Evolutionary conservation across 2,113 vertebrate genomes (phyloP).

Genomic region (Aythya baeri): DNA sequence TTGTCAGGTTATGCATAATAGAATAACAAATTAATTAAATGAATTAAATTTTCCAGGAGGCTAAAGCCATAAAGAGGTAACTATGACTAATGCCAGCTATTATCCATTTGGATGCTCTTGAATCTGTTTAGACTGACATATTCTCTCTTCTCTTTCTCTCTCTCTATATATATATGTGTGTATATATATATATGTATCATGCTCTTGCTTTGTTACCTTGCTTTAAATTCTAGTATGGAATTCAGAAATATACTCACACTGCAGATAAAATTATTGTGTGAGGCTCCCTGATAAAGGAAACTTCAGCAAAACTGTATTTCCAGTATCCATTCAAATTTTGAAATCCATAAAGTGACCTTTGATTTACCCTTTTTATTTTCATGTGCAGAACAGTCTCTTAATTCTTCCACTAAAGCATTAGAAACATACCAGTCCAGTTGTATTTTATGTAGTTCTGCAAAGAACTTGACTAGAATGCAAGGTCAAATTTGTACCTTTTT

Average conservation of each 20-base stretch:
- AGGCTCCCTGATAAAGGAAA: not conserved
- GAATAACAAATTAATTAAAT: constrained; percentile 13
- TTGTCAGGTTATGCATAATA: not conserved
- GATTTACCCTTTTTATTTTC: not conserved
- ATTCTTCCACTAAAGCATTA: not conserved
- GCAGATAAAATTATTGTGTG: not conserved
- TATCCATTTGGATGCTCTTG: not conserved
- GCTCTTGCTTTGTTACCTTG: not conserved
- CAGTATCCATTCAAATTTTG: not conserved
- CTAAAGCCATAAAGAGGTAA: not conserved
- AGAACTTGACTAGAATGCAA: not conserved
- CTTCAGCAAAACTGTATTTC: not conserved
- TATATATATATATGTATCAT: not conserved
- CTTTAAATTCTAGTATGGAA: not conserved
- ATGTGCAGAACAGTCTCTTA: not conserved
- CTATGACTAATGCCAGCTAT: constrained; percentile 7
- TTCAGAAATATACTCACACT: not conserved
- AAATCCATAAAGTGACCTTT: not conserved
- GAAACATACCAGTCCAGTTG: not conserved
- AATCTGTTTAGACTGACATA: not conserved
- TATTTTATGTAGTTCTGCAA: not conserved
- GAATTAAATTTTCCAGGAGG: constrained; percentile 32
- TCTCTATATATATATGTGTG: too few relatives aligned
- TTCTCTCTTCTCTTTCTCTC: not conserved
- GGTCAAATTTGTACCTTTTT: not conserved